Evolutionary conservation across 2,797 vertebrate genomes (phyloP).

Genomic region (Basileuterus tristriatus): DNA sequence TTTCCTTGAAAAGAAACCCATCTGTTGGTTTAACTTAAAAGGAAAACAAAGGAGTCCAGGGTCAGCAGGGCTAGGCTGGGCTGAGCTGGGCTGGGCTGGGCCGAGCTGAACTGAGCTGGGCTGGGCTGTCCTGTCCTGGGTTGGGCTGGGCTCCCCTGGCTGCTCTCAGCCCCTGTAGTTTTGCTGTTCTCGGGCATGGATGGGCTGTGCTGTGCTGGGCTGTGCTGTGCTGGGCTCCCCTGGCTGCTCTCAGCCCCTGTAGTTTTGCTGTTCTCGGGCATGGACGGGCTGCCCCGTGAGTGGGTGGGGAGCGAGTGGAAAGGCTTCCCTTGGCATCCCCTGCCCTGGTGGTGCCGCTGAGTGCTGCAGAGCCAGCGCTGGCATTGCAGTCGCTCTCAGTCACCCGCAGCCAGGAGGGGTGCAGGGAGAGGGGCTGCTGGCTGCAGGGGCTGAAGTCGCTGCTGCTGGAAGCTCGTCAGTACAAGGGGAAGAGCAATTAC

Average conservation of each 20-base stretch:
- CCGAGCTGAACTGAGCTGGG: too few species aligned
- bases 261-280: neutral
- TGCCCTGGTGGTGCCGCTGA: constrained; percentile 74
- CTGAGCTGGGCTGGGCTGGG: neutral
- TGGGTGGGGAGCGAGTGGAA: constrained; percentile 61
- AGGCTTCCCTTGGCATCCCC: constrained; percentile 77
- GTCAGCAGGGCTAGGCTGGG: neutral
- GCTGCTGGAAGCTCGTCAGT: constrained; percentile 75
- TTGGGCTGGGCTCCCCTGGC: too few species aligned
- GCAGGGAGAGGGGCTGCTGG: constrained; percentile 72
- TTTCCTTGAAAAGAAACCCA: neutral
- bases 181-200: too few species aligned
- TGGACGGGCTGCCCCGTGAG: constrained; percentile 20
- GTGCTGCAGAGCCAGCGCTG: constrained; percentile 64
- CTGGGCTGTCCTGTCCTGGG: too few species aligned
- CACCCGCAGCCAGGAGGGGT: constrained; percentile 70
- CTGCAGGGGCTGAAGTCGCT: constrained; percentile 72
- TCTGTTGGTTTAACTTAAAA: neutral
- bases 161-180: too few species aligned
- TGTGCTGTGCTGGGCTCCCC: neutral
- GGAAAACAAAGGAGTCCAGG: accelerated
- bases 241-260: neutral
- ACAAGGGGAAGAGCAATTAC: constrained; percentile 73
- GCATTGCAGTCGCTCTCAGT: constrained; percentile 78
- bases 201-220: too few species aligned